These are phyloP conservation scores for Meriones psammophilus DNA, from an alignment of 2,797 vertebrate genomes.

Conservation along the genomic window DNA sequence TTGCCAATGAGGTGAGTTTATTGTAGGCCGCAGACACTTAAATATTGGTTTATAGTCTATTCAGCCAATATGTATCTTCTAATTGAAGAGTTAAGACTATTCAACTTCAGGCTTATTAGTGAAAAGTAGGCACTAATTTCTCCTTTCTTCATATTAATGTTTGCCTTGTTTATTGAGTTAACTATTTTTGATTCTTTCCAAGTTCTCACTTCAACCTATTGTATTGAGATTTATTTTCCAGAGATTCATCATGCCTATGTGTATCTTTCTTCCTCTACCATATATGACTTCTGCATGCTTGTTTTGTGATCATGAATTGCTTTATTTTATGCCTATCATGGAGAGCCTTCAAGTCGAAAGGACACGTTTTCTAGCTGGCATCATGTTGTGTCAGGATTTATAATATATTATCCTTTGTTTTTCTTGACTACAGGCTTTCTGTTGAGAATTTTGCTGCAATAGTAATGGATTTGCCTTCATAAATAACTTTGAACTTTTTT, in stretches of 20 bases:
- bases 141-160: not conserved
- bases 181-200: not conserved
- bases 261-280: not conserved
- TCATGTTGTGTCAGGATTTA: not conserved
- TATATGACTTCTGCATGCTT: not conserved
- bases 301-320: not conserved
- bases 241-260: not conserved
- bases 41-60: not conserved
- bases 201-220: not conserved
- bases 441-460: not conserved
- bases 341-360: not conserved
- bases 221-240: not conserved
- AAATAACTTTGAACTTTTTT: not conserved
- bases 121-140: not conserved
- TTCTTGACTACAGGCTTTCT: not conserved
- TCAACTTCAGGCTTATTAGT: not conserved
- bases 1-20: not conserved
- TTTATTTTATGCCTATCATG: not conserved
- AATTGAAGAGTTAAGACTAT: not conserved
- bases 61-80: not conserved
- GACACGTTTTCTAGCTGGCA: not conserved
- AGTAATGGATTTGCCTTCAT: not conserved
- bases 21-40: not conserved
- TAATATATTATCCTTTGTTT: not conserved
- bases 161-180: not conserved